These are phyloP conservation scores for Papilio elwesi DNA, from an alignment of 2,888 invertebrate species.

Conservation along the genomic window DNA sequence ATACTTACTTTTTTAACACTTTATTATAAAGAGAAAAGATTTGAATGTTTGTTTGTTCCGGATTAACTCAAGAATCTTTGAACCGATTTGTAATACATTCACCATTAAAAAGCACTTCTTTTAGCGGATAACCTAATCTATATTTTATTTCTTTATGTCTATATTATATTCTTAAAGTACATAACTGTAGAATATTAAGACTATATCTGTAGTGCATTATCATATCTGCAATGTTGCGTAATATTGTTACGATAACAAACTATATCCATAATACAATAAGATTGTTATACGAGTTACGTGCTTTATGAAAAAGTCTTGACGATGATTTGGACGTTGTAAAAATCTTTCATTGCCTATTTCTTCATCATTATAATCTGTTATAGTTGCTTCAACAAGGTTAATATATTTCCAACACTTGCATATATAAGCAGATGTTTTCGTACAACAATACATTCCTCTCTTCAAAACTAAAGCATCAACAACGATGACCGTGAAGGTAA, in stretches of 20 bases:
- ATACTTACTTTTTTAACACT: too few species aligned
- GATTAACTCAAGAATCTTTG: too few species aligned
- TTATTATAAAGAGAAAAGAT: too few species aligned
- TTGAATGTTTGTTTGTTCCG: too few species aligned
- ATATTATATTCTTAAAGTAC: too few species aligned
- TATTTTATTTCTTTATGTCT: too few species aligned
- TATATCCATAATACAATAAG: not conserved
- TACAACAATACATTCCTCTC: conserved; percentile 59
- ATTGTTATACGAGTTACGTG: not conserved
- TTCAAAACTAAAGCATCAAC: conserved; percentile 40
- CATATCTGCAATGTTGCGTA: too few species aligned
- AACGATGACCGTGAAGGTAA: conserved; percentile 42
- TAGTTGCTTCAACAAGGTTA: conserved; percentile 27
- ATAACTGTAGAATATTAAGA: too few species aligned
- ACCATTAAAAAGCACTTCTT: too few species aligned
- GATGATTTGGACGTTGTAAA: not conserved
- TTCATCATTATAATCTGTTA: conserved; percentile 9
- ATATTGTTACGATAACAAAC: not conserved
- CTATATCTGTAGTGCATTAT: too few species aligned
- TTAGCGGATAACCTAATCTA: too few species aligned
- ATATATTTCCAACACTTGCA: conserved; percentile 45
- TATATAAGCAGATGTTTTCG: conserved; percentile 65
- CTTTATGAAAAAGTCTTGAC: not conserved
- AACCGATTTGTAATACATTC: too few species aligned
- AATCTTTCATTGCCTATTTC: conserved; percentile 11